A percentile compares a stretch with the other conserved stretches of the same genome.
These are phyloP conservation scores for Nycticebus coucang DNA, from an alignment of 2,113 vertebrate species.

Conservation along the genomic window DNA sequence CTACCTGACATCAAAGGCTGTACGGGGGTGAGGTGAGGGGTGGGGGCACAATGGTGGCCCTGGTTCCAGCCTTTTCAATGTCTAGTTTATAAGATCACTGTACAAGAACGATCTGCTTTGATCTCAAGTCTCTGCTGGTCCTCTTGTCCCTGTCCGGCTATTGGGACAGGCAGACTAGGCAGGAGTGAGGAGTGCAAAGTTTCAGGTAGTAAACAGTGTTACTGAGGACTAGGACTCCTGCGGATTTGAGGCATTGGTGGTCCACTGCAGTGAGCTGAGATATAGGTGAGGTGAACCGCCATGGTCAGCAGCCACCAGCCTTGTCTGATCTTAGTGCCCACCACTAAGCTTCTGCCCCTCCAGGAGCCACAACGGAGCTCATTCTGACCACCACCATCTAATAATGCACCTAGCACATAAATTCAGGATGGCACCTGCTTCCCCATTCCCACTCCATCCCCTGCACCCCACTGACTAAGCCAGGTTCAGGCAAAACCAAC, in stretches of 20 bases:
- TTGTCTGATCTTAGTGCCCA: neutral
- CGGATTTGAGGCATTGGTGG: neutral
- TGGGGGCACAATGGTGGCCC: neutral
- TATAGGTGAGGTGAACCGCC: neutral
- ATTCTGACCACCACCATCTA: neutral
- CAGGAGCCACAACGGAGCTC: rapidly evolving
- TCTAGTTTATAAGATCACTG: neutral
- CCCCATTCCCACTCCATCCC: neutral
- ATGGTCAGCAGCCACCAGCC: neutral
- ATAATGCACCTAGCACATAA: neutral
- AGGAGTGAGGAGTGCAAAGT: neutral
- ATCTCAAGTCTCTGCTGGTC: neutral
- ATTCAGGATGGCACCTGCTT: neutral
- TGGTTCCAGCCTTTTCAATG: neutral
- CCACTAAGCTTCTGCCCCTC: neutral
- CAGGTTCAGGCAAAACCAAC: constrained; percentile 6
- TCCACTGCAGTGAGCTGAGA: neutral
- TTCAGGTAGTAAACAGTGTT: neutral
- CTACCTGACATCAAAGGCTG: neutral
- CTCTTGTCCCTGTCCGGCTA: neutral
- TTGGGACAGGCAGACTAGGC: neutral
- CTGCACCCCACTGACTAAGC: neutral
- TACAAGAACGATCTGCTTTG: neutral
- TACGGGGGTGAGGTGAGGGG: neutral
- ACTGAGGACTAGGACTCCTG: neutral